Conservation (phyloP, 2,113 vertebrate species). For the Gracilinanus agilis region DNA sequence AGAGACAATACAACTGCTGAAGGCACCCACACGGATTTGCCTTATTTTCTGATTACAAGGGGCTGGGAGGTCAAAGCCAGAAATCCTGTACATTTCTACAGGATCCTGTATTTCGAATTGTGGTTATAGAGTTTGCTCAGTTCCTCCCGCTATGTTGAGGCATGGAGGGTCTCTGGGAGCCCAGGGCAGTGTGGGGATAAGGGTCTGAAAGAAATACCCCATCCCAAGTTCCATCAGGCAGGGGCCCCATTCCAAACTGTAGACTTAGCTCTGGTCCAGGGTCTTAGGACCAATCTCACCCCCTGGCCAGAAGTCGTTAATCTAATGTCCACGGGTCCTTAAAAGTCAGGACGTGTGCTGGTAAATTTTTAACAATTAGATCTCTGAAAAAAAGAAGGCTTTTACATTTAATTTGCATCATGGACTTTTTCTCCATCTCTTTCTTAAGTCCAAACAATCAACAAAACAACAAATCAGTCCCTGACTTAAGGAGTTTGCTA, state of each 20-base stretch:
- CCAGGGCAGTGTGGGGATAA: not conserved
- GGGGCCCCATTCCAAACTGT: not conserved
- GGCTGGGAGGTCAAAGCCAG: not conserved
- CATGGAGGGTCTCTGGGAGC: not conserved
- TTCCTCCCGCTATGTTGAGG: constrained; percentile 34
- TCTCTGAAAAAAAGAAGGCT: not conserved
- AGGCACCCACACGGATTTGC: not conserved
- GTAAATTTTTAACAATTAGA: not conserved
- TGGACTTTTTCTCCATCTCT: not conserved
- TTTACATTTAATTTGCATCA: not conserved
- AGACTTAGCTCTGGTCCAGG: not conserved
- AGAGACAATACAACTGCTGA: not conserved
- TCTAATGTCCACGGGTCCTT: not conserved
- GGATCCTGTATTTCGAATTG: not conserved
- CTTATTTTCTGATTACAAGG: constrained; percentile 12
- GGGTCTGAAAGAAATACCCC: not conserved
- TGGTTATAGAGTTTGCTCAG: constrained; percentile 43
- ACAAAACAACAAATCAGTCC: not conserved
- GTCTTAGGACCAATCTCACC: not conserved
- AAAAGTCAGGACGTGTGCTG: not conserved
- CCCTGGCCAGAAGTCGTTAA: not conserved
- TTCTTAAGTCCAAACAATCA: not conserved
- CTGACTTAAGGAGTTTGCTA: not conserved
- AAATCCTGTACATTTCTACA: not conserved
- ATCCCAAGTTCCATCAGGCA: not conserved